Percentiles rank a stretch among this genome's conserved stretches.
These are phyloP conservation scores for Nettapus auritus DNA, from an alignment of 2,113 vertebrate genomes.

Conservation along the genomic window DNA sequence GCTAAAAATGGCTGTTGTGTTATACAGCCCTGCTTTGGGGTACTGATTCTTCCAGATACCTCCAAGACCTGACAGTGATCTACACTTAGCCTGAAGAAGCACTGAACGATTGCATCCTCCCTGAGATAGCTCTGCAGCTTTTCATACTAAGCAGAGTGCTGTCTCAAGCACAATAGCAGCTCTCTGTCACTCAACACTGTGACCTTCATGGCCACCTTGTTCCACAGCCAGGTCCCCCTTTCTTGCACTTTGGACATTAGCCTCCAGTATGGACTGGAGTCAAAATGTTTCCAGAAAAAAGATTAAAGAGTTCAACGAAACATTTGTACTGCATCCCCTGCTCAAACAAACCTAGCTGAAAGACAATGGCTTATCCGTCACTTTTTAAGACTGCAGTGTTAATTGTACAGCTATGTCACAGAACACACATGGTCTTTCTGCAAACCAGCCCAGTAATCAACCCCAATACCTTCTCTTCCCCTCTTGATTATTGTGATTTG, in stretches of 20 bases:
- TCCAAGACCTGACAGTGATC: background rate
- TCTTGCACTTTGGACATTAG: background rate
- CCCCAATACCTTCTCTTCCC: background rate
- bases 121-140: background rate
- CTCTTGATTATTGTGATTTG: background rate
- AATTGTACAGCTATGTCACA: background rate
- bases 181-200: background rate
- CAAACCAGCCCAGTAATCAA: background rate
- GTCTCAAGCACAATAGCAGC: background rate
- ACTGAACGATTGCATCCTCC: background rate
- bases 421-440: background rate
- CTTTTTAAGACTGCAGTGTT: background rate
- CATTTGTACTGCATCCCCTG: background rate
- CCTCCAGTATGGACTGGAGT: background rate
- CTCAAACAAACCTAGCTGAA: background rate
- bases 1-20: background rate
- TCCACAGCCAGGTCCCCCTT: background rate
- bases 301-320: background rate
- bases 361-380: background rate
- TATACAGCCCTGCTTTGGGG: background rate
- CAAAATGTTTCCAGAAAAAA: constrained; percentile 4
- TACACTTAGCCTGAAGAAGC: background rate
- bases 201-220: background rate
- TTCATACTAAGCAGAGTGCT: background rate
- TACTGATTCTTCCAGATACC: background rate